A percentile compares a stretch with the other conserved stretches of the same genome.
Evolutionary conservation across 2,888 invertebrate species (phyloP).

Genomic region (Aethes cnicana): DNA sequence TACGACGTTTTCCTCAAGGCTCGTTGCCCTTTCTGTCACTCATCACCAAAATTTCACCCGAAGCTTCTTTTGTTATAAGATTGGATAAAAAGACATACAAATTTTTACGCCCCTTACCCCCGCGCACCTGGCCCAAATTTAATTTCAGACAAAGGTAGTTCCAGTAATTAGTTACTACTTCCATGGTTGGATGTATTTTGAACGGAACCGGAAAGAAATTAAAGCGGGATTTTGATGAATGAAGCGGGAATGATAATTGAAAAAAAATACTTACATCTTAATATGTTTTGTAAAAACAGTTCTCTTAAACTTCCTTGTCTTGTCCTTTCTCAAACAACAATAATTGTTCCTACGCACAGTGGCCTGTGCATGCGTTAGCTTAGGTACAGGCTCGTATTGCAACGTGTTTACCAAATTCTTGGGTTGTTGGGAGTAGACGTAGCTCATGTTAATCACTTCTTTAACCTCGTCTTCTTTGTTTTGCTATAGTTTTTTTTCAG

Average conservation of each 20-base stretch:
- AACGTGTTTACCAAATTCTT: conserved; percentile 49
- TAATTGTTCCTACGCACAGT: conserved; percentile 55
- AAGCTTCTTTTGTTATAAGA: too few relatives aligned
- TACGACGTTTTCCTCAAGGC: too few relatives aligned
- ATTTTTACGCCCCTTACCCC: too few relatives aligned
- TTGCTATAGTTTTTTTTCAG: conserved; percentile 18
- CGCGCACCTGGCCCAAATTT: too few relatives aligned
- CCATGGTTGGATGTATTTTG: too few relatives aligned
- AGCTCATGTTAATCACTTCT: conserved; percentile 61
- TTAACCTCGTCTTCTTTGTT: conserved; percentile 11
- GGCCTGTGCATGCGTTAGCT: conserved; percentile 47
- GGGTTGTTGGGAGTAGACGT: conserved; percentile 51
- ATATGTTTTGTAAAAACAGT: conserved; percentile 57
- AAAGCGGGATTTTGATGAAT: background rate
- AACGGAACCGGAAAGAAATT: too few relatives aligned
- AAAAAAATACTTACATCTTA: conserved; percentile 66
- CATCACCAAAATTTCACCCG: too few relatives aligned
- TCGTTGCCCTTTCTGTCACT: too few relatives aligned
- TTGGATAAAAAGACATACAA: too few relatives aligned
- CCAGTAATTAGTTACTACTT: too few relatives aligned
- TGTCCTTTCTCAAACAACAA: conserved; percentile 63
- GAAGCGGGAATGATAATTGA: conserved; percentile 1
- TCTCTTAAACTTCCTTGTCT: conserved; percentile 68
- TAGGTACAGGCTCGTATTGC: conserved; percentile 46
- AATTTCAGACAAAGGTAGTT: too few relatives aligned